A percentile compares a stretch with the other conserved stretches of the same genome.
These are phyloP conservation scores for Pelvicachromis taeniatus DNA, from an alignment of 2,113 vertebrate species.

Conservation along the genomic window DNA sequence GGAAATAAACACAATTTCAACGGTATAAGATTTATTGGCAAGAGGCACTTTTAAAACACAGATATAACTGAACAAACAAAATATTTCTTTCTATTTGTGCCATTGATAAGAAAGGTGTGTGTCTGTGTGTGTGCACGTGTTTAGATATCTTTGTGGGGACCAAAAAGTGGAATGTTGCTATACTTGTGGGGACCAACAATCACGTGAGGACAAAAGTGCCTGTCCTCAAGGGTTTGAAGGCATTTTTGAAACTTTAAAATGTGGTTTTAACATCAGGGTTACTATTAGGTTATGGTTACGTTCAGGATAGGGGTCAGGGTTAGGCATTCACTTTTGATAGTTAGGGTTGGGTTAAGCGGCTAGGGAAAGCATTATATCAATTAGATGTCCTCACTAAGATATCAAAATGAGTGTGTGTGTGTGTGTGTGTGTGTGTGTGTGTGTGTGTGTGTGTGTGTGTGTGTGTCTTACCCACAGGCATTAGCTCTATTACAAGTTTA, in stretches of 20 bases:
- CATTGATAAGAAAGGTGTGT: accelerated
- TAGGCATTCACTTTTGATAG: not conserved
- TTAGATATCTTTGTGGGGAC: too few relatives aligned
- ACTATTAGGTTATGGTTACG: not conserved
- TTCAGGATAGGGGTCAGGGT: not conserved
- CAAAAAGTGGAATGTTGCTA: not conserved
- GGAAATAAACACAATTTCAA: not conserved
- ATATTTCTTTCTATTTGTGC: not conserved
- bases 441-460: not conserved
- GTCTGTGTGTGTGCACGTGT: not conserved
- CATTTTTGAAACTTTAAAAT: accelerated
- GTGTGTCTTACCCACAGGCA: constrained; percentile 85
- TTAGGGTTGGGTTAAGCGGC: not conserved
- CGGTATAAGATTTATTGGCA: not conserved
- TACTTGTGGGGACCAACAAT: not conserved
- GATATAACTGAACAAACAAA: not conserved
- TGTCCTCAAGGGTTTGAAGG: not conserved
- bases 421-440: too few relatives aligned
- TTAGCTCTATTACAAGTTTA: constrained; percentile 87
- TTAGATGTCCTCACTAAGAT: accelerated
- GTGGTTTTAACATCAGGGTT: not conserved
- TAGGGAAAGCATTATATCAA: not conserved
- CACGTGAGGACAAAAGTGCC: not conserved
- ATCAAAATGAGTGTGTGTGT: not conserved
- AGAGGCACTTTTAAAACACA: not conserved